Base-by-base conservation (phyloP, 2,888 invertebrate genomes). In the Scelioninae gen. 1 region DNA sequence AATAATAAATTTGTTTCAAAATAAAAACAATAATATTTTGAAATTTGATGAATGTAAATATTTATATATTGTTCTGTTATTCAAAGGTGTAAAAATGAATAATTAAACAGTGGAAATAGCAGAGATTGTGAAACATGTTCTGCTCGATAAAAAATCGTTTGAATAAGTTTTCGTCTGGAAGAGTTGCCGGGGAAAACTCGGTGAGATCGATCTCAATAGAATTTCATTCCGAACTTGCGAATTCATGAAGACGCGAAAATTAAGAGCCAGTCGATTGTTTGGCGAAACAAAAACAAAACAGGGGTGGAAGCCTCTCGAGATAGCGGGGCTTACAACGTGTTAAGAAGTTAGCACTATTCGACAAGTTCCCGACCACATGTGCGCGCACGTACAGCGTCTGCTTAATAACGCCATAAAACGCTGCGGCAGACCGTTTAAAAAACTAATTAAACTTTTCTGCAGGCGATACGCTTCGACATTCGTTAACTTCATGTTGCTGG, bases 371-470 rank as follows among this genome's bases (percentile, higher is more conserved):
- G 77, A 77, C 74, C 84, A 81, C 81, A 81, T 84, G 78, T 78
- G 81, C 77, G 77, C 81, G 40, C 74, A 72, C 81, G 74, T 71
- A 81, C 69, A 68, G 71, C 68, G 76, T 68, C 77, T 78, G 81
- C 84, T 84, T 81, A 84, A 84, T 84, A 84, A 81, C 81, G 78
- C 84, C 84, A 84, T 84, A 81, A 84, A 84, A 81, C 78, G 84
- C 84, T 74, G 84, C 77, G 78, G 84, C 84, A 69, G 81, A 78
- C 81, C 84, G 84, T 84, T 84, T 84, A 84, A 84, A 84, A 84
- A 84, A 78, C 84, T 84, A 84, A 84, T 84, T 81, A 84, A 84
- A 84, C 81, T 84, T 81, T 84, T 81, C 81, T 81, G 84, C 84
- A 81, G 84, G 84, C 84, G 78, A 81, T 84, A 81, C 78, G 78